These are phyloP conservation scores for Cyclopterus lumpus DNA, from an alignment of 2,797 vertebrate species.

Conservation along the genomic window DNA sequence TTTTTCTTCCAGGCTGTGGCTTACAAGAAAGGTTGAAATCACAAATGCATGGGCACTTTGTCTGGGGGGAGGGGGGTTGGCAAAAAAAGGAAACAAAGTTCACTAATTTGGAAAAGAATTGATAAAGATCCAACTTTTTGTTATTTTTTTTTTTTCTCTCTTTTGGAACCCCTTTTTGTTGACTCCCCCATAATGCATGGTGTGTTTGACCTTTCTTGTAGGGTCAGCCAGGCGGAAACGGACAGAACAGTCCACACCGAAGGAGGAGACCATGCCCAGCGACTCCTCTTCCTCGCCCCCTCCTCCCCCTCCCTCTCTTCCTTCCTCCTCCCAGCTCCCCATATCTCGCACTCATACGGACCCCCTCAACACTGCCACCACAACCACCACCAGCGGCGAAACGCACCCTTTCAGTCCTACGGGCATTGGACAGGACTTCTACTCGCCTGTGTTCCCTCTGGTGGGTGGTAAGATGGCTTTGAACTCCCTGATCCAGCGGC, in stretches of 20 bases:
- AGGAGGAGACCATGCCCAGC: constrained; percentile 89
- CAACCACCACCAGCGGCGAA: constrained; percentile 93
- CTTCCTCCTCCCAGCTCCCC: constrained; percentile 89
- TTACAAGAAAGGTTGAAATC: constrained; percentile 99
- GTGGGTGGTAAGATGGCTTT: constrained; percentile 97
- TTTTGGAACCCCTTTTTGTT: constrained; percentile 91
- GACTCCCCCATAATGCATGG: constrained; percentile 99
- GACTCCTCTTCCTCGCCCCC: constrained; percentile 76
- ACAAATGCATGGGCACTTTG: constrained; percentile 97
- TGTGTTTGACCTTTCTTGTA: constrained; percentile 99
- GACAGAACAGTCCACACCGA: constrained; percentile 91
- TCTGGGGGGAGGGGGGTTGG: constrained; percentile 95
- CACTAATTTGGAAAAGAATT: constrained; percentile 75
- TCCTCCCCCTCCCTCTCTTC: constrained; percentile 81
- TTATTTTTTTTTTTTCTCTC: constrained; percentile 75
- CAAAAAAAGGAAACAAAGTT: constrained; percentile 81
- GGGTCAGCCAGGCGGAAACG: constrained; percentile 99
- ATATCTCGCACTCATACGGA: constrained; percentile 84
- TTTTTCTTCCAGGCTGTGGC: constrained; percentile 90
- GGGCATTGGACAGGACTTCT: constrained; percentile 98
- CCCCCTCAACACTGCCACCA: constrained; percentile 90
- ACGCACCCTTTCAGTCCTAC: constrained; percentile 96
- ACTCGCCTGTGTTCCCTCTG: constrained; percentile 94
- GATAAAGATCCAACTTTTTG: constrained; percentile 76
- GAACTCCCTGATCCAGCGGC: constrained; percentile 96